Evolutionary conservation across 1,140 invertebrate genomes (phyloP), one percentile per base, ranked within the genome.

Genomic region (Andricus grossulariae): DNA sequence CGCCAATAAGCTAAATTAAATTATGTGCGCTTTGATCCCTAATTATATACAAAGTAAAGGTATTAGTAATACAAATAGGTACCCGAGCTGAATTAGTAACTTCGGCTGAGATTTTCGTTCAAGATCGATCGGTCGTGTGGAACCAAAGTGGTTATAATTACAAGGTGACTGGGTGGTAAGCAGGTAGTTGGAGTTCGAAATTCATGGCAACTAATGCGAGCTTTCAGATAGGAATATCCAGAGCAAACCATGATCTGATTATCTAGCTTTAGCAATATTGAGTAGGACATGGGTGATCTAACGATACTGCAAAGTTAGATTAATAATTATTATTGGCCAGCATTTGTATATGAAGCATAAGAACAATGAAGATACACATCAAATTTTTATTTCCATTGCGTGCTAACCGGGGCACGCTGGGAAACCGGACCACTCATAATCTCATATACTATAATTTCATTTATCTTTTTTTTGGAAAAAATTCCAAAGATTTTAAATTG

Each of bases 121-220:
- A 39, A 66, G 57, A 66, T 66, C 57, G 32, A 66, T 66, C 32
- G 57, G 15, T 66, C 57, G 57, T 32, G 25, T 66, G 25, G 57
- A 66, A 66, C 57, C 57, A 66, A 66, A 66, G 57, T 66, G 57
- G 57, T 25, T 66, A 32, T 66, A 66, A 66, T 66, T 66, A 32
- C 25, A 66, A 66, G 25, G 57, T 66, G 16, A 66, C 32, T 13
- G 16, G 0, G 13, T 16, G 8, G 25, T 15, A 66, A 21, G 15
- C 57, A 66, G 21, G 57, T 66, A 25, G 21, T 32, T 16, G 21
- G 3, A 13, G 55, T 45, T 11, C 39, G 21, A 4, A 32, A 66
- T 32, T 66, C 25, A 16, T 66, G 25, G 16, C 16, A 66, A 66
- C 25, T 7, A n/a, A 54, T 54, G 7, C 52, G n/a, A 54, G 5